Evolutionary conservation across 2,797 vertebrate species (phyloP).

Genomic region (Sparus aurata): DNA sequence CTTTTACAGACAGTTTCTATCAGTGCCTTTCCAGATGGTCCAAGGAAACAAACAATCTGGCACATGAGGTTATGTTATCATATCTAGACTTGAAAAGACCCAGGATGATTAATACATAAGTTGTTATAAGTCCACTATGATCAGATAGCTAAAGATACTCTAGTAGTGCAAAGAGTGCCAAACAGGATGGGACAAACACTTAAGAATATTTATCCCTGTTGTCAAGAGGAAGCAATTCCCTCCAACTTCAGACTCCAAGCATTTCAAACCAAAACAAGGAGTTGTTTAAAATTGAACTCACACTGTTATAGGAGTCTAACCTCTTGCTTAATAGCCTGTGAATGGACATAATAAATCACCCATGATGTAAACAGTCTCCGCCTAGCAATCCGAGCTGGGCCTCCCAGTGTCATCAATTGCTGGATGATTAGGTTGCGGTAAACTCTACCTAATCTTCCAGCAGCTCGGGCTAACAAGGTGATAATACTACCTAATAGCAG

Average conservation of each 20-base stretch:
- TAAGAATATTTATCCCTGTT: conserved; percentile 32
- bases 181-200: neutral
- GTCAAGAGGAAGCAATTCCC: conserved; percentile 27
- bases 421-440: conserved; percentile 55
- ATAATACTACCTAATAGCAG: conserved; percentile 48
- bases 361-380: conserved; percentile 46
- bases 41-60: too few species aligned
- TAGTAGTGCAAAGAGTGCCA: conserved; percentile 1
- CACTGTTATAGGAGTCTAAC: conserved; percentile 32
- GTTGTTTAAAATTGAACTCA: conserved; percentile 50
- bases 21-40: too few species aligned
- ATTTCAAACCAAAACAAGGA: conserved; percentile 36
- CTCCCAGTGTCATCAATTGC: conserved; percentile 51
- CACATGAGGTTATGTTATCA: neutral
- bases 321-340: conserved; percentile 43
- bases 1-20: too few species aligned
- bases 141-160: neutral
- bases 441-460: conserved; percentile 55
- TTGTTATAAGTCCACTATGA: neutral
- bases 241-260: conserved; percentile 21
- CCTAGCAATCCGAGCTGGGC: conserved; percentile 29
- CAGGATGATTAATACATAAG: neutral
- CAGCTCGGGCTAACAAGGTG: conserved; percentile 32
- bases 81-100: neutral
- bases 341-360: conserved; percentile 68